Evolutionary conservation across 2,113 vertebrate species (phyloP).

Genomic region (Tupaia tana): DNA sequence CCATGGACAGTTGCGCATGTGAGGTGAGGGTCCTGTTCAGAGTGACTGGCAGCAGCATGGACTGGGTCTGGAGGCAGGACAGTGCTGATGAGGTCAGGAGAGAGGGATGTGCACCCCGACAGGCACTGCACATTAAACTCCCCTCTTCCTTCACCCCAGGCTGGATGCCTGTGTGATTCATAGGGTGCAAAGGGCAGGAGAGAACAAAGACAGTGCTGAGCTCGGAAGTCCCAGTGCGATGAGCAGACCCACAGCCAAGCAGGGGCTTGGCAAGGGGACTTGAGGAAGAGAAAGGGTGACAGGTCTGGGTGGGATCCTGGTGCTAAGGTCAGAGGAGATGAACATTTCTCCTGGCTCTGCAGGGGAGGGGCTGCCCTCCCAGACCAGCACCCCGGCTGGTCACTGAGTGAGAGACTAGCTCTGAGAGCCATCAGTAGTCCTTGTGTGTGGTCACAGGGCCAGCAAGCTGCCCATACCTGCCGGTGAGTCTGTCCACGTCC

Average conservation of each 20-base stretch:
- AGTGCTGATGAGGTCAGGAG: neutral
- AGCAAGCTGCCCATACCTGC: accelerated
- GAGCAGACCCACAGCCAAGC: neutral
- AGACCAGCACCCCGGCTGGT: neutral
- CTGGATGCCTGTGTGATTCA: neutral
- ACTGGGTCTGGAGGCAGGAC: too few relatives aligned
- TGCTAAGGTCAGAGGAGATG: accelerated
- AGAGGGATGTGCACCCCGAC: accelerated
- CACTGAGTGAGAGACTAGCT: neutral
- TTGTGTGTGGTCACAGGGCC: neutral
- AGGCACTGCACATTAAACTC: neutral
- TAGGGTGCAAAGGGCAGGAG: neutral
- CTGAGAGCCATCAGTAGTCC: neutral
- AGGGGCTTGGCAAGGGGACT: neutral
- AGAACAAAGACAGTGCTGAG: neutral
- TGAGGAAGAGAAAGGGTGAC: neutral
- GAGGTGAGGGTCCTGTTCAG: neutral
- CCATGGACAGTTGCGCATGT: neutral
- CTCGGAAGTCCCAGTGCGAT: accelerated
- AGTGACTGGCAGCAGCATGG: neutral
- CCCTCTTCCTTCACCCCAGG: neutral
- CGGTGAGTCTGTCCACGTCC: neutral
- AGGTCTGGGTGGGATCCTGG: accelerated
- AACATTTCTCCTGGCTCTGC: neutral
- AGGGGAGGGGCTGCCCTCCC: neutral